These are phyloP conservation scores for Rallus limicola DNA, from an alignment of 2,113 vertebrate genomes.

Conservation along the genomic window DNA sequence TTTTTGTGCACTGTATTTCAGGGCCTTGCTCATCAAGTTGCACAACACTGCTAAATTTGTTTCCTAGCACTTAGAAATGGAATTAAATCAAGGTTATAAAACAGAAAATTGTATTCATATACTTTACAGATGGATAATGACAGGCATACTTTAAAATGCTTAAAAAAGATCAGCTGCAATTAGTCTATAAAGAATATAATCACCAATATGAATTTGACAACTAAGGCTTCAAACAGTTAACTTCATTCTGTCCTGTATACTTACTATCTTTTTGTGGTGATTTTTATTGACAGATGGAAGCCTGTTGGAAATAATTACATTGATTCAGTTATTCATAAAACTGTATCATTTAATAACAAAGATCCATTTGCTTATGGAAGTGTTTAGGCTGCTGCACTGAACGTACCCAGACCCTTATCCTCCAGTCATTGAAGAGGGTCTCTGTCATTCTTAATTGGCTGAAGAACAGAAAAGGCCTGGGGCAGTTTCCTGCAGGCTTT, in stretches of 20 bases:
- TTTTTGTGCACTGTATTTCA: not conserved
- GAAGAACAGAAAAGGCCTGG: not conserved
- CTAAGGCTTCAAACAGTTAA: not conserved
- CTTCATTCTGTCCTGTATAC: not conserved
- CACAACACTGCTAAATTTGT: not conserved
- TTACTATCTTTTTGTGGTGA: not conserved
- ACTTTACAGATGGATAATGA: not conserved
- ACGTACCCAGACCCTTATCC: not conserved
- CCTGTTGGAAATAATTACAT: not conserved
- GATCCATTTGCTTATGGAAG: not conserved
- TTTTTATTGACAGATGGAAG: not conserved
- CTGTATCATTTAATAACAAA: not conserved
- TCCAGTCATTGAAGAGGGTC: not conserved
- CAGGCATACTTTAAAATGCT: not conserved
- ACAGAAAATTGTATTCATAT: not conserved
- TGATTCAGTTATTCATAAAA: not conserved
- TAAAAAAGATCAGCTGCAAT: not conserved
- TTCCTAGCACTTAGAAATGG: not conserved
- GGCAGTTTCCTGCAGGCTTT: not conserved
- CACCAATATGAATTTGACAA: not conserved
- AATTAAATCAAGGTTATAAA: constrained; percentile 21
- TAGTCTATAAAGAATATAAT: not conserved
- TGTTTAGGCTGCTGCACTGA: not conserved
- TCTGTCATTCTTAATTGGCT: not conserved
- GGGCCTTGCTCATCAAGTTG: not conserved